Base-by-base conservation (phyloP, 2,888 invertebrate species). In the Thymelicus acteon region DNA sequence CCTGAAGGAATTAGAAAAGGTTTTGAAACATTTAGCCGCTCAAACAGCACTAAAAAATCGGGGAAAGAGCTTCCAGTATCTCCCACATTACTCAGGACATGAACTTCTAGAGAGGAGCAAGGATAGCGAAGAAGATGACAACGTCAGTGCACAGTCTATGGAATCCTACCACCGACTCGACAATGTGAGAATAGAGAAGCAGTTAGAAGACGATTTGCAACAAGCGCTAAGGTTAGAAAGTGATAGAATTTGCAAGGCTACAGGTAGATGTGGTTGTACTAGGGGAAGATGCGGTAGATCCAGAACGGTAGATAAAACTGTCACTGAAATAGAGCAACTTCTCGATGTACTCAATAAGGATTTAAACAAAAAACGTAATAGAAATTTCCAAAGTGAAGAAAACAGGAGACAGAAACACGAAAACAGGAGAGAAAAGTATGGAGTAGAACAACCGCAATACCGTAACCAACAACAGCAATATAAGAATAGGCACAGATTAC, bases 321-420 rank as follows among this genome's bases (percentile, higher is more conserved):
- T 58, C 6, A 12, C 44, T 37, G 74, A 77, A 62, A 66, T 77
- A 8, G 69, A 70, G 7, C 67, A 76, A 37, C 77, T 79, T 19
- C 61, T 80, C 0, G 72, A 75, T 52, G 64, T 75, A 19, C 70
- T 81, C 13, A 71, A 83, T 0, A 63, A 80, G 13, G 75, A 80
- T 49, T 71, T 84, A 12, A 79, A 79, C 60, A 69, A 57, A 13
- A 73, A 76, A 48, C 39, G 75, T 19, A 49, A 72, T 54, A 72
- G 24, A 71, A 66, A 72, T 31, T 44, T 44, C 12, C 10, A 8
- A 44, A 44, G 44, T 44, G 44, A 44, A 12, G 44, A 44, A 44
- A 12, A 44, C 12, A 44, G 44, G 44, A 44, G 44, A 44, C 44
- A 44, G 12, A 44, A 44, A 44, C 3, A 44, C 4, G 8, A 44